phyloP scores from a whole-genome alignment of 2,888 invertebrate genomes.

The Netelia melanura region DNA sequence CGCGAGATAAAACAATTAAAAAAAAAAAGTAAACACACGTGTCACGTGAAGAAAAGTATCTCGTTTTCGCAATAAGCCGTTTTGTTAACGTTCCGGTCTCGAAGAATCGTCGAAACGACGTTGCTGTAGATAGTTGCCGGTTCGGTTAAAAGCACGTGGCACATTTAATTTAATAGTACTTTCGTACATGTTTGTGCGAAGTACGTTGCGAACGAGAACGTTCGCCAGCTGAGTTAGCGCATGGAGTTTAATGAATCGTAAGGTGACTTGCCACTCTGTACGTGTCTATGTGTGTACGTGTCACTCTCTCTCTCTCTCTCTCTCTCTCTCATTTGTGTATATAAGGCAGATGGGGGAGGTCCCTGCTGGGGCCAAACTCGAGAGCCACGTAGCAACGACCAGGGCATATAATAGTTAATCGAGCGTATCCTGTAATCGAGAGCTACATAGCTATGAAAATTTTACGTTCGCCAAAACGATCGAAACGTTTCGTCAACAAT shows the following conservation, averaged over 20 bases:
- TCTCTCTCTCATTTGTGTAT: conserved; percentile 34
- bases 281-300: conserved; percentile 54
- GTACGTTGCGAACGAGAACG: conserved; percentile 32
- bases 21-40: too few species aligned
- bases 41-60: too few species aligned
- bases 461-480: conserved; percentile 55
- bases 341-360: conserved; percentile 36
- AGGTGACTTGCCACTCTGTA: conserved; percentile 49
- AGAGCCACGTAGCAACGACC: conserved; percentile 62
- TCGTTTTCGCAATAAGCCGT: too few species aligned
- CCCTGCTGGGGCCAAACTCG: conserved; percentile 58
- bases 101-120: too few species aligned
- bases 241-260: conserved; percentile 55
- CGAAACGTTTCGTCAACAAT: background rate
- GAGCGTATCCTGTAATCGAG: conserved; percentile 77
- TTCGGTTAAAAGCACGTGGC: background rate
- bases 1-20: too few species aligned
- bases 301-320: background rate
- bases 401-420: conserved; percentile 73
- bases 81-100: too few species aligned
- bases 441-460: conserved; percentile 33
- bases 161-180: conserved; percentile 27
- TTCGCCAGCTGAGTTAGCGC: conserved; percentile 34
- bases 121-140: background rate
- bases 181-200: conserved; percentile 18